Conservation (phyloP, 2,113 vertebrate species). For the Willisornis vidua region DNA sequence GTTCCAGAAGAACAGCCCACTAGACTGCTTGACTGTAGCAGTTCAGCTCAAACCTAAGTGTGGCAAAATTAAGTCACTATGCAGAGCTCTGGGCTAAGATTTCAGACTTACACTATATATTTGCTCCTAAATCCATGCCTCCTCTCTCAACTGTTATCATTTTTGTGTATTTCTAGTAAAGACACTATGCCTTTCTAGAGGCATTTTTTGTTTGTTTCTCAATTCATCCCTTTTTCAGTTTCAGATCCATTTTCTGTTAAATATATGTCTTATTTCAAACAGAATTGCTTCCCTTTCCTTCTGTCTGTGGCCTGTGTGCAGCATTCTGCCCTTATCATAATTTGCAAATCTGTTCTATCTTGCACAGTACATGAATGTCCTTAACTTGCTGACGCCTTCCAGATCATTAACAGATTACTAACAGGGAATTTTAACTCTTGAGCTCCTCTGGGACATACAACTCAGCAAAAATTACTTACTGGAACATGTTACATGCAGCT, state of each 20-base stretch:
- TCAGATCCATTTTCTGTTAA: neutral
- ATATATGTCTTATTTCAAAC: neutral
- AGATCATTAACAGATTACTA: neutral
- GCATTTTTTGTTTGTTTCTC: neutral
- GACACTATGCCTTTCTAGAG: neutral
- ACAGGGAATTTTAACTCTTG: neutral
- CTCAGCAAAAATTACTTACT: neutral
- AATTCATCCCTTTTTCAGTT: neutral
- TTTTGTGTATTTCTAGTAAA: neutral
- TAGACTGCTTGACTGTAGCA: neutral
- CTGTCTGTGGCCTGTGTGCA: neutral
- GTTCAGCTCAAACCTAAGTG: neutral
- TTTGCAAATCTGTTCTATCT: neutral
- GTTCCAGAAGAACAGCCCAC: neutral
- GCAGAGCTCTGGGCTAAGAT: neutral
- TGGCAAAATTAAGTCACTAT: neutral
- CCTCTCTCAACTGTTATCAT: neutral
- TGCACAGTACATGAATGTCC: neutral
- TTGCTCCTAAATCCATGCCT: neutral
- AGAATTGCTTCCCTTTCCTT: neutral
- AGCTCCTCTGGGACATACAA: neutral
- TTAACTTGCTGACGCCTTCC: neutral
- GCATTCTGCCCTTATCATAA: neutral
- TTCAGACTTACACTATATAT: neutral
- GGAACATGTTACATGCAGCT: neutral